phyloP scores from a whole-genome alignment of 1,140 invertebrate genomes.

The Pogonomyrmex barbatus region DNA sequence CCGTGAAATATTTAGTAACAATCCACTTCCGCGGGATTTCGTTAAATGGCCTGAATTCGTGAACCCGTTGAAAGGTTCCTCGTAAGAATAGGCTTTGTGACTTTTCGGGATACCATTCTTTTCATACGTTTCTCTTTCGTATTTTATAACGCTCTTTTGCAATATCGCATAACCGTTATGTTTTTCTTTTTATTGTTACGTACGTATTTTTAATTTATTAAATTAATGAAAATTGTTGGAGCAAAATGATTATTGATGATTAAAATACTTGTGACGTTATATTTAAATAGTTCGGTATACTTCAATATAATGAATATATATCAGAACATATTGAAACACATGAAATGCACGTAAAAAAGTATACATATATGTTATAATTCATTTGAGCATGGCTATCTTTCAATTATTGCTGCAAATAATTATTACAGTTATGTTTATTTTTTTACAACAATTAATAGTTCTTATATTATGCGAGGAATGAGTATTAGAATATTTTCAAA shows the following conservation, averaged over 20 bases:
- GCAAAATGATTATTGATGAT: not conserved
- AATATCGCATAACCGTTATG: constrained; percentile 3
- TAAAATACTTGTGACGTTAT: not conserved
- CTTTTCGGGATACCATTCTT: not conserved
- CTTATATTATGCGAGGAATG: not conserved
- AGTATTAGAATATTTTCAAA: not conserved
- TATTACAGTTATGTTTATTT: not conserved
- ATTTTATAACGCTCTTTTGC: not conserved
- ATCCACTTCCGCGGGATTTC: constrained; percentile 46
- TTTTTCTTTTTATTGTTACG: not conserved
- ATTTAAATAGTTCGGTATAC: not conserved
- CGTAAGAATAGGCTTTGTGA: constrained; percentile 1
- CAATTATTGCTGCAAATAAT: constrained; percentile 1
- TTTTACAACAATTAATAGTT: constrained; percentile 1
- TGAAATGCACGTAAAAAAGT: not conserved
- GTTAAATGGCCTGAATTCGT: constrained; percentile 31
- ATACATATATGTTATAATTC: not conserved
- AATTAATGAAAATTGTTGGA: not conserved
- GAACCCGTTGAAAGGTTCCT: constrained; percentile 20
- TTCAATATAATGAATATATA: not conserved
- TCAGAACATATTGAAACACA: not conserved
- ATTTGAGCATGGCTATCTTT: not conserved
- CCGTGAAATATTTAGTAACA: constrained; percentile 67
- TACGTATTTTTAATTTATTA: not conserved
- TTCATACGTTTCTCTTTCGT: not conserved